phyloP scores from a whole-genome alignment of 2,113 vertebrate species.

The Vidua chalybeata region DNA sequence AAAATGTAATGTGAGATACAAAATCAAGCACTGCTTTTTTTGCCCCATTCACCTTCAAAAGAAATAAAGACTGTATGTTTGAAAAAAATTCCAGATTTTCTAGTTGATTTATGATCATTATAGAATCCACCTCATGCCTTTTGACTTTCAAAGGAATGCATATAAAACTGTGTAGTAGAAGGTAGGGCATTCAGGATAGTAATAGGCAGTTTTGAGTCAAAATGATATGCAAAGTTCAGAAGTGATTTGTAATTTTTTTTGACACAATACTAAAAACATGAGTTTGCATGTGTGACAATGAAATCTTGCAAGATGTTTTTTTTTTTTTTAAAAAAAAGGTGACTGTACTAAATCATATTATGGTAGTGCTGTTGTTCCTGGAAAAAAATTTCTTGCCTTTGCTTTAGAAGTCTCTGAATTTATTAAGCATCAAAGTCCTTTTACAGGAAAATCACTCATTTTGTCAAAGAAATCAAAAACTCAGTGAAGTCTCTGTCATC shows the following conservation, averaged over 20 bases:
- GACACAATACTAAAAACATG: neutral
- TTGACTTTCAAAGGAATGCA: neutral
- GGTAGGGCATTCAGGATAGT: neutral
- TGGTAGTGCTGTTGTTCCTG: neutral
- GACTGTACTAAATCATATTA: neutral
- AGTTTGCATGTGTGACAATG: neutral
- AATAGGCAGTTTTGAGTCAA: neutral
- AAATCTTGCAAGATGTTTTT: neutral
- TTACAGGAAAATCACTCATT: neutral
- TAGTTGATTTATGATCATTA: neutral
- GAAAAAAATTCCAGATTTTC: neutral
- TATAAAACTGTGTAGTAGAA: neutral
- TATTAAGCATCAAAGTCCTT: neutral
- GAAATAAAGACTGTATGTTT: neutral
- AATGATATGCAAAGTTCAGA: neutral
- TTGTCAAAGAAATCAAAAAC: neutral
- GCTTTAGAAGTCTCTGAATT: neutral
- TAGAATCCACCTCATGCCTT: neutral
- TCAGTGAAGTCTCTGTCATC: neutral
- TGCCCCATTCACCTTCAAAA: neutral
- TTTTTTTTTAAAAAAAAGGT: neutral
- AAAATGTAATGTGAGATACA: neutral
- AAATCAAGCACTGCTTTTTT: neutral
- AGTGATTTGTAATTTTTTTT: neutral
- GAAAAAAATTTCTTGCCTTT: neutral